A percentile compares a stretch with the other conserved stretches of the same genome.
Evolutionary conservation across 2,888 invertebrate species (phyloP).

Genomic region (Bhutanitis thaidina): DNA sequence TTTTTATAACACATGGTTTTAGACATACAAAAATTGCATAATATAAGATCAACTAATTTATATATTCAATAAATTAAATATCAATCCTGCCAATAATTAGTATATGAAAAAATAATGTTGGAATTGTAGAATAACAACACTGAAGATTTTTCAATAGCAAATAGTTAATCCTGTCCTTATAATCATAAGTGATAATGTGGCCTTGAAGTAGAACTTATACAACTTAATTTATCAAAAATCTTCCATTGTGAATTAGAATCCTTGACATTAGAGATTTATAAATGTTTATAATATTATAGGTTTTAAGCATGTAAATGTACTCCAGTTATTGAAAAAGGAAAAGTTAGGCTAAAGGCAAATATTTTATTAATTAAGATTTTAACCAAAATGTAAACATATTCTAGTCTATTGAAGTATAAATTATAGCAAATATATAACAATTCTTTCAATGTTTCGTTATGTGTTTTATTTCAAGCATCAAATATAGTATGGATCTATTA

Average conservation of each 20-base stretch:
- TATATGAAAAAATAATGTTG: too few relatives aligned
- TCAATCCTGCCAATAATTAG: conserved; percentile 11
- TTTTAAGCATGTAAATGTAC: conserved; percentile 1
- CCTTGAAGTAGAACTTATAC: conserved; percentile 54
- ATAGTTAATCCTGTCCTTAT: conserved; percentile 5
- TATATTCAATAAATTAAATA: background rate
- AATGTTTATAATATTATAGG: conserved; percentile 15
- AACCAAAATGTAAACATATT: conserved; percentile 23
- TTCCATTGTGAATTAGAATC: conserved; percentile 55
- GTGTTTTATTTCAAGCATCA: conserved; percentile 14
- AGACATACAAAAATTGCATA: too few relatives aligned
- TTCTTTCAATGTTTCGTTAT: conserved; percentile 4
- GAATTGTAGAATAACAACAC: too few relatives aligned
- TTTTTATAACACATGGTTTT: too few relatives aligned
- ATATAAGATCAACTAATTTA: too few relatives aligned
- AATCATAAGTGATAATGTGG: conserved; percentile 62
- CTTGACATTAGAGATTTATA: conserved; percentile 28
- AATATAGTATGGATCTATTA: too few relatives aligned
- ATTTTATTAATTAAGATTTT: conserved; percentile 19
- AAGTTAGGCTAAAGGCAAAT: background rate
- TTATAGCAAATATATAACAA: conserved; percentile 18
- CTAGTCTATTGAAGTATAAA: conserved; percentile 25
- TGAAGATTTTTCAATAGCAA: background rate
- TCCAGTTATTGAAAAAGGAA: background rate
- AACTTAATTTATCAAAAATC: conserved; percentile 42